These are phyloP conservation scores for Otolemur garnettii DNA, from an alignment of 2,113 vertebrate species.

Conservation along the genomic window DNA sequence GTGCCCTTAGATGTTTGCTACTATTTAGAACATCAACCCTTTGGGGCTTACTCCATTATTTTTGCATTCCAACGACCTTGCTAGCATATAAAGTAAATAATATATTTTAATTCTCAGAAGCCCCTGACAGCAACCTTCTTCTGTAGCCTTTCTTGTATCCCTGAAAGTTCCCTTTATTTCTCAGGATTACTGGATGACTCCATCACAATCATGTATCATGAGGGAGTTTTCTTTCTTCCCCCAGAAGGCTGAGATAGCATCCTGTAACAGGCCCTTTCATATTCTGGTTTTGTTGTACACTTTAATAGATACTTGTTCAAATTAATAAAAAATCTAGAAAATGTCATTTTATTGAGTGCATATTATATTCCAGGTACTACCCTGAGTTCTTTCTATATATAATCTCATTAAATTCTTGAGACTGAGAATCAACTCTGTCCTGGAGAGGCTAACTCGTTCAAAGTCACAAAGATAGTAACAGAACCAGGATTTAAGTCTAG, in stretches of 20 bases:
- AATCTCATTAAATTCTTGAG: not conserved
- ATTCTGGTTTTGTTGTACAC: not conserved
- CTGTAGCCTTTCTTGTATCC: not conserved
- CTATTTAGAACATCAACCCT: not conserved
- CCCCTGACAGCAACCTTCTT: not conserved
- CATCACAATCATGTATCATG: not conserved
- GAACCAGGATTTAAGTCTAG: slow-evolving; percentile 27
- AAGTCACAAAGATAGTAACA: not conserved
- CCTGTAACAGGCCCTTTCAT: not conserved
- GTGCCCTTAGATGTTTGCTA: slow-evolving; percentile 19
- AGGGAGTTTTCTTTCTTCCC: not conserved
- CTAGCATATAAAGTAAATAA: not conserved
- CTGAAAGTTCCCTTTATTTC: slow-evolving; percentile 52
- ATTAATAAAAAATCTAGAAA: slow-evolving; percentile 2
- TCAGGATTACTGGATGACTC: slow-evolving; percentile 46
- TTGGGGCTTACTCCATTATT: not conserved
- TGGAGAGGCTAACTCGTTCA: slow-evolving; percentile 32
- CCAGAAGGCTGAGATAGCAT: not conserved
- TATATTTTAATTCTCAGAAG: slow-evolving; percentile 31
- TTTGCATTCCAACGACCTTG: not conserved
- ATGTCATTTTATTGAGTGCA: not conserved
- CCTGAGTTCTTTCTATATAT: not conserved
- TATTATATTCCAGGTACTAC: not conserved
- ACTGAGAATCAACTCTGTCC: not conserved
- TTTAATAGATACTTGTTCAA: slow-evolving; percentile 27